These are phyloP conservation scores for Brachyopa scutellaris DNA, from an alignment of 2,888 invertebrate genomes.

Conservation along the genomic window DNA sequence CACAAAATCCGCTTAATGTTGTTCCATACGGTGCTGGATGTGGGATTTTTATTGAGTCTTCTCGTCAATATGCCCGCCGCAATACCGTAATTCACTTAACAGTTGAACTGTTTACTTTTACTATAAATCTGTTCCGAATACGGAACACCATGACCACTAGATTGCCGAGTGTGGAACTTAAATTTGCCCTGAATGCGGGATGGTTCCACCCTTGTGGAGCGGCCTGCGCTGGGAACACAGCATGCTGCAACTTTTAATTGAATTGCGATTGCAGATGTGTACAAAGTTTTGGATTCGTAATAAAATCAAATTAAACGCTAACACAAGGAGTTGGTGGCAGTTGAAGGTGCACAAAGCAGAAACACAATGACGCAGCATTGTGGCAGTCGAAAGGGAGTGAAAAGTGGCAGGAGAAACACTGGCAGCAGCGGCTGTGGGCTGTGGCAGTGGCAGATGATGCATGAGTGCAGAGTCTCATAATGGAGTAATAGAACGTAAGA, in stretches of 20 bases:
- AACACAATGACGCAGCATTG: slow-evolving; percentile 12
- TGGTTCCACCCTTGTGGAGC: not conserved
- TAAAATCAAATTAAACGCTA: slow-evolving; percentile 53
- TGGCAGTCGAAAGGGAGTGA: not conserved
- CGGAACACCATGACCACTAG: slow-evolving; percentile 1
- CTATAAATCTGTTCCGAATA: slow-evolving; percentile 42
- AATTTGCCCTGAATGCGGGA: slow-evolving; percentile 11
- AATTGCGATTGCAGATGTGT: slow-evolving; percentile 66
- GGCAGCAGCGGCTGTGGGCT: too few species aligned
- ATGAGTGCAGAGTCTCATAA: too few species aligned
- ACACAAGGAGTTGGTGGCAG: slow-evolving; percentile 19
- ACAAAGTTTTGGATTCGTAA: slow-evolving; percentile 49
- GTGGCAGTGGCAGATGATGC: too few species aligned
- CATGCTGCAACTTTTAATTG: slow-evolving; percentile 60
- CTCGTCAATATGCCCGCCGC: not conserved
- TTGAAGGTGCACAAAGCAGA: slow-evolving; percentile 24
- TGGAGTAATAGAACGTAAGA: too few species aligned
- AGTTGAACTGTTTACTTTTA: slow-evolving; percentile 57
- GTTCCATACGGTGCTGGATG: not conserved
- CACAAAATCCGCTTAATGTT: slow-evolving; percentile 17
- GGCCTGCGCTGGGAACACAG: too few species aligned
- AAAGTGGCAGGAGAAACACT: not conserved
- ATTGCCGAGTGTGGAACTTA: slow-evolving; percentile 1
- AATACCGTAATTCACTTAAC: slow-evolving; percentile 57
- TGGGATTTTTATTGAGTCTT: slow-evolving; percentile 31